phyloP scores from a whole-genome alignment of 2,888 invertebrate species.

The Himalopsyche anomala region DNA sequence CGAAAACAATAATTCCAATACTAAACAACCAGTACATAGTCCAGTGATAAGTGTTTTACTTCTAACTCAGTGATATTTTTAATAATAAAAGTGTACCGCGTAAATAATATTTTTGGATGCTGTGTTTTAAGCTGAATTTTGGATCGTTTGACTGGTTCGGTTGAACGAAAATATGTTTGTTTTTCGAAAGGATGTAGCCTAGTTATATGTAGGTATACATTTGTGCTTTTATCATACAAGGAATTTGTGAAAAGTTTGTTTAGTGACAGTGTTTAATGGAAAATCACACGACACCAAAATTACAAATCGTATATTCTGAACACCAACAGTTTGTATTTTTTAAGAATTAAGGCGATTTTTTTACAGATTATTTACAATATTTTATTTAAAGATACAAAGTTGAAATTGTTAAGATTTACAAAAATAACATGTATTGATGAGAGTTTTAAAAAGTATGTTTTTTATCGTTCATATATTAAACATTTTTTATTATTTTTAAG shows the following conservation, averaged over 20 bases:
- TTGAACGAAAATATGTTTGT: slow-evolving; percentile 20
- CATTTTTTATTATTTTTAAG: no score
- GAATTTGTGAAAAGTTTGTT: slow-evolving; percentile 6
- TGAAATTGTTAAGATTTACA: no score
- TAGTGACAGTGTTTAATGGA: not conserved
- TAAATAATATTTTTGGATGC: not conserved
- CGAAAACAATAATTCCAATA: not conserved
- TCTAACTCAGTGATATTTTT: not conserved
- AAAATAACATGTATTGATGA: no score
- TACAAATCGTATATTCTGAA: no score
- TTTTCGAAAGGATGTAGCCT: slow-evolving; percentile 9
- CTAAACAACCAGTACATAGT: not conserved
- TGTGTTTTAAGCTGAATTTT: not conserved
- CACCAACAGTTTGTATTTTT: no score
- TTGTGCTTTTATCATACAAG: not conserved
- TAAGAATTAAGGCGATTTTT: no score
- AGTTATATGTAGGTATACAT: slow-evolving; percentile 6
- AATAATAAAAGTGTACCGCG: not conserved
- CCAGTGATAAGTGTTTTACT: not conserved
- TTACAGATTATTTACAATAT: no score
- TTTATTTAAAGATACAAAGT: no score
- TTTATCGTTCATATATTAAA: no score
- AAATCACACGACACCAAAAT: not conserved
- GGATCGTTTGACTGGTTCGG: slow-evolving; percentile 17
- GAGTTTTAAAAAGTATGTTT: no score